Conservation (phyloP, 2,797 vertebrate genomes). For the Amazona ochrocephala region DNA sequence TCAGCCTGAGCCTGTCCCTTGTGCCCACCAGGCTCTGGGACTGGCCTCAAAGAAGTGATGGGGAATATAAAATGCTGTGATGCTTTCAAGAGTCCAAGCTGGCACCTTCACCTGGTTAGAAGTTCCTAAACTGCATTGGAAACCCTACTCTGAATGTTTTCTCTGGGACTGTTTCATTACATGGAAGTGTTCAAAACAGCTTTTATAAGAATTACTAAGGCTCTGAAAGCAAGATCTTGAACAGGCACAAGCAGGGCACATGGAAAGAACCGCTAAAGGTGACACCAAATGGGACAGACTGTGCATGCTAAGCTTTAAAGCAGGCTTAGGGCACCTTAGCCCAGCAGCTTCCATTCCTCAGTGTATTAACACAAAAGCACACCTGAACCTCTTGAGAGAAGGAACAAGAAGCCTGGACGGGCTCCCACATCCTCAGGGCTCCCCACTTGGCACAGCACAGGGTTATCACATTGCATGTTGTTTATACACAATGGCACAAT, state of each 20-base stretch:
- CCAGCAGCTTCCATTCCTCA: background rate
- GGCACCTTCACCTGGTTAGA: background rate
- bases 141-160: slow-evolving; percentile 35
- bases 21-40: background rate
- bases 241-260: rapidly evolving
- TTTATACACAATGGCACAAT: background rate
- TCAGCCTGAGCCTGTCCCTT: background rate
- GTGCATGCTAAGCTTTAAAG: background rate
- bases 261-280: rapidly evolving
- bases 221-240: background rate
- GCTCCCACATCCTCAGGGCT: rapidly evolving
- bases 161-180: slow-evolving; percentile 13
- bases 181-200: background rate
- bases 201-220: background rate
- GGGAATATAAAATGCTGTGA: background rate
- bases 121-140: background rate
- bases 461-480: background rate
- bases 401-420: background rate
- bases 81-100: slow-evolving; percentile 14
- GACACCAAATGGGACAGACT: background rate
- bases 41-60: background rate
- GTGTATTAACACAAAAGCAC: background rate
- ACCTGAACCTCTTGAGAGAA: background rate
- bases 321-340: background rate
- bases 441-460: rapidly evolving